A percentile compares a stretch with the other conserved stretches of the same genome.
These are phyloP conservation scores for Drosophila suboccidentalis DNA, from an alignment of 2,888 invertebrate species.

Conservation along the genomic window DNA sequence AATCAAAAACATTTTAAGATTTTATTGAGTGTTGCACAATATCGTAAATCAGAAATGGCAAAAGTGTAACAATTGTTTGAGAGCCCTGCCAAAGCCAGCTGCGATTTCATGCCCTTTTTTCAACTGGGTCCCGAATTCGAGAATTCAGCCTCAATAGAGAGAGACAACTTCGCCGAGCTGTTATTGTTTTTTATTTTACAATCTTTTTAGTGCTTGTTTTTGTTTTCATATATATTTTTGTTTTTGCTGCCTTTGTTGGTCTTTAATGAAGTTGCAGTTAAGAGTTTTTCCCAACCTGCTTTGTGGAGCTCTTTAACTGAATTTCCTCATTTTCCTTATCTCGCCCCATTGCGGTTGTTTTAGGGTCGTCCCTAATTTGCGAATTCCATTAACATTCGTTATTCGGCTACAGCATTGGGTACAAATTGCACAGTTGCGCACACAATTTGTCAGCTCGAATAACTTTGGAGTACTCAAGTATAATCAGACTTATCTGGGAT, in stretches of 20 bases:
- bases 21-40: conserved; percentile 1
- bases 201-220: conserved; percentile 5
- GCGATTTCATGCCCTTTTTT: conserved; percentile 17
- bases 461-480: background rate
- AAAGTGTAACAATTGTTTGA: conserved; percentile 27
- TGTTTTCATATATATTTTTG: background rate
- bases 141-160: conserved; percentile 1
- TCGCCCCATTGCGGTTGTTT: conserved; percentile 1
- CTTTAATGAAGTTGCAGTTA: conserved; percentile 24
- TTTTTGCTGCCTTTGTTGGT: conserved; percentile 6
- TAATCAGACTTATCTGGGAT: background rate
- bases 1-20: conserved; percentile 29
- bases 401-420: background rate
- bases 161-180: conserved; percentile 17
- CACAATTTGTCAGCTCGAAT: background rate
- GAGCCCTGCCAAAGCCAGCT: conserved; percentile 8
- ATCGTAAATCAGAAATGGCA: background rate
- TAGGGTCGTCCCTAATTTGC: conserved; percentile 40
- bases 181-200: conserved; percentile 36
- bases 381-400: conserved; percentile 33
- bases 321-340: conserved; percentile 4
- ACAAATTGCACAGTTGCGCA: background rate
- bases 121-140: conserved; percentile 2
- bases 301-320: background rate
- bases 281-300: conserved; percentile 24